Base-by-base conservation (phyloP, 1,140 invertebrate species). In the Philopotamus ludificatus region DNA sequence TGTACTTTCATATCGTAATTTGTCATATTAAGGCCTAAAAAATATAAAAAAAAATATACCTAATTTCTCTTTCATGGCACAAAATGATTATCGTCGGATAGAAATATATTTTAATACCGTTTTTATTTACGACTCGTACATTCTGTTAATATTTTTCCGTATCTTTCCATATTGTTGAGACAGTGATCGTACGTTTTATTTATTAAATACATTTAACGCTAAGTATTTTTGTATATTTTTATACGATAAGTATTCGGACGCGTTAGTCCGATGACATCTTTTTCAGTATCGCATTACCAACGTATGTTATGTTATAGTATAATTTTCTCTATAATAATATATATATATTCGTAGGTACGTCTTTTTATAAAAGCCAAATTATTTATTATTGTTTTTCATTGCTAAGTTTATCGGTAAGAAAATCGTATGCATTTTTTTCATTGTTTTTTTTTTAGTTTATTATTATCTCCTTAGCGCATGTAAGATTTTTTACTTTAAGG, bases 341-440 rank as follows among this genome's bases (percentile, higher is more conserved):
- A 53, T 10, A 58, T 21, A 42, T 41, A 57, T 16, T 57, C 8
- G 3, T 42, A 58, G 15, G 3, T 54, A 26, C 28, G 51, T 58
- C 16, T 58, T 42, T 58, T 41, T 22, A 34, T 57, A 57, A 53
- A 51, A 53, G 54, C 63, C 60, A 72, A 65, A 65, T 67, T 71
- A 70, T 73, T 73, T 71, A 71, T 67, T 63, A 51, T 72, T 57
- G 60, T 61, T 71, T 70, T 67, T 67, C 60, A 63, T 25, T 57
- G 54, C 66, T 66, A 53, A 64, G 47, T 57, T 66, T 44, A 12
- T 23, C 23, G 34, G 62, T 59, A 50, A 59, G 57, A 50, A 47
- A 28, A n/a, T 49, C 15, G 58, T 61, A 59, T 59, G 42, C 47
- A 50, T 62, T 62, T 51, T 51, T 53, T 47, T n/a, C n/a, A 60